Base-by-base conservation (phyloP, 2,797 vertebrate genomes). In the Epinephelus malabaricus region DNA sequence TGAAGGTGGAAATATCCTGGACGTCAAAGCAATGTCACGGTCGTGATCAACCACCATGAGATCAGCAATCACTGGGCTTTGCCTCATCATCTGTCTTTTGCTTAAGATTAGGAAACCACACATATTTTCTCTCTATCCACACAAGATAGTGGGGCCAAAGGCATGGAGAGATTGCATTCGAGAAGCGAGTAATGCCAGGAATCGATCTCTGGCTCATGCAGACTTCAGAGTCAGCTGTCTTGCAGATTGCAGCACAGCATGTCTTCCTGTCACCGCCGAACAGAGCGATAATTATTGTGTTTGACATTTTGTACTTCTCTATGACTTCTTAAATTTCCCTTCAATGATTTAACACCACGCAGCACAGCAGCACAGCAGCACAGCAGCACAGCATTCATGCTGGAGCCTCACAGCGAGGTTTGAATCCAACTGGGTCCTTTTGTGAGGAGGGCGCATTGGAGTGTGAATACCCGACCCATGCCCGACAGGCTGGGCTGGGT, bases 241-340 rank as follows among this genome's bases (percentile, higher is more conserved):
- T 67, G 73, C 86, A 90, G 85, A 86, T 83, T 89, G 85, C 79
- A 18, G 54, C 88, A 11, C 89, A 87, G 86, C 89, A 49, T 50
- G 87, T 73, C 81, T 79, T 76, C 80, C 80, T 82, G 81, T 89
- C 85, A 73, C 85, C 50, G 19, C 81, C 38, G 25, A 54, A 69
- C 79, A 38, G 77, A 81, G 85, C 69, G 68, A 78, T 91, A 88
- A 88, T 90, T 87, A 88, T 77, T 78, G 74, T 62, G 82, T 92
- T 86, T 84, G 85, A 91, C 89, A 88, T 89, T 83, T 80, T 82
- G 71, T 50, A 76, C 74, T 89, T 85, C 56, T 69, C 61, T 2
- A n/a, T 34, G 69, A 79, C 80, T 88, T 76, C 76, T 84, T 84
- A 40, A 78, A 73, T 55, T 81, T 65, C 46, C 69, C 47, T 61